Evolutionary conservation across 2,113 vertebrate genomes (phyloP), one percentile per base, ranked within the genome.

Genomic region (Cinclus cinclus): DNA sequence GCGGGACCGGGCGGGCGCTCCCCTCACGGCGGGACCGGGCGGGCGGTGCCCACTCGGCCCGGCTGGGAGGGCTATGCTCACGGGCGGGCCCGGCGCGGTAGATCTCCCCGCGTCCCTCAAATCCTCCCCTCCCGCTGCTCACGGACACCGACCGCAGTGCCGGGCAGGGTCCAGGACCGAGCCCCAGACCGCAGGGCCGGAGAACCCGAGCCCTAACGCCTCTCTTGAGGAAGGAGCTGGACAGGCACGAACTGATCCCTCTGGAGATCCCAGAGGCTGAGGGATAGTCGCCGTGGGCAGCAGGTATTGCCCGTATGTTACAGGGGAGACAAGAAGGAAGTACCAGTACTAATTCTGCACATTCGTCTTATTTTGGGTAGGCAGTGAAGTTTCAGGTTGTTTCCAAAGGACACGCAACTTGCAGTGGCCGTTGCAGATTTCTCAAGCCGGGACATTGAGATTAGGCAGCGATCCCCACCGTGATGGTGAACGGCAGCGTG

Each of bases 101-200:
- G 6, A 0, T 1, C 28, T 14, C 5, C 24, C 10, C 10, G 24
- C 15, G 7, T 5, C 13, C n/a, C 10, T 47, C 35, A 3, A 24
- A 31, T 44, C 39, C 39, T 49, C 24, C 23, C 49, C 49, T 23
- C 24, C 23, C 49, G 49, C 49, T 25, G 23, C 30, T 31, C 12
- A 8, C 52, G 10, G 33, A 7, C 18, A 55, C 33, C 13, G 19
- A 15, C 18, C 6, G 44, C 3, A 31, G 30, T 33, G 14, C 56
- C 8, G 11, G 67, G 35, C 50, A 8, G n/a, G 21, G 19, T 6
- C 4, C 55, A 1, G 49, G 47, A 22, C 19, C 27, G 23, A 73
- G 53, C 28, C 20, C 2, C 27, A 14, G 76, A 41, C 62, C 6
- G 31, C 53, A 7, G 2, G 25, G 35, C 16, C 3, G 24, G 37